Evolutionary conservation across 2,797 vertebrate species (phyloP), one percentile per base, ranked within the genome.

Genomic region (Channa striata): DNA sequence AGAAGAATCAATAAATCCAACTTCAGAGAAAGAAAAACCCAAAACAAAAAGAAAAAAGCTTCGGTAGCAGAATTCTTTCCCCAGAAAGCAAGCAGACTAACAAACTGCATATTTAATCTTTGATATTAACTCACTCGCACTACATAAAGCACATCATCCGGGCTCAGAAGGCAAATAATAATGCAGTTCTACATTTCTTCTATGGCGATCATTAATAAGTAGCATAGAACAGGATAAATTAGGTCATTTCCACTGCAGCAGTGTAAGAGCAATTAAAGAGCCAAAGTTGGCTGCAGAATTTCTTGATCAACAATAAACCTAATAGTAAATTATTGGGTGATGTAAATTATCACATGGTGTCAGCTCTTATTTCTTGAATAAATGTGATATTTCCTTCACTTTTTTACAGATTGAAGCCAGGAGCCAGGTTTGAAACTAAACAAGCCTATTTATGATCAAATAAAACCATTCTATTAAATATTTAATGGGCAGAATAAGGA

Each of bases 151-250:
- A 44, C 9, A 6, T 61, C 16, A 5, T 68, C 61, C 19, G 59
- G 63, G 71, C 67, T 77, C 70, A 53, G 74, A 60, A 65, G 70
- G 74, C 67, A 72, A 74, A 67, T 36, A 67, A 67, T 56, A 51
- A 67, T 33, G 47, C 20, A 47, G 16, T 68, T 61, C 30, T 25
- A 23, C 12, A 11, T 42, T 36, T 51, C 17, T 11, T 75, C 10
- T 10, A 10, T 0, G 42, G 51, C 7, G 75, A 57, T 6, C 65
- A 68, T 74, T 37, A 59, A 51, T 37, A 54, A 13, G 63, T 5
- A 44, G 48, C 34, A 48, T 4, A n/a, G 33, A 19, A 61, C 52
- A 52, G 37, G 47, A 59, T 43, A 47, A 63, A 78, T 6, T 11
- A 74, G 40, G 37, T 66, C 0, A 67, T 69, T 74, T 62, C 39